Evolutionary conservation across 2,113 vertebrate species (phyloP).

Genomic region (Ammodytes marinus): DNA sequence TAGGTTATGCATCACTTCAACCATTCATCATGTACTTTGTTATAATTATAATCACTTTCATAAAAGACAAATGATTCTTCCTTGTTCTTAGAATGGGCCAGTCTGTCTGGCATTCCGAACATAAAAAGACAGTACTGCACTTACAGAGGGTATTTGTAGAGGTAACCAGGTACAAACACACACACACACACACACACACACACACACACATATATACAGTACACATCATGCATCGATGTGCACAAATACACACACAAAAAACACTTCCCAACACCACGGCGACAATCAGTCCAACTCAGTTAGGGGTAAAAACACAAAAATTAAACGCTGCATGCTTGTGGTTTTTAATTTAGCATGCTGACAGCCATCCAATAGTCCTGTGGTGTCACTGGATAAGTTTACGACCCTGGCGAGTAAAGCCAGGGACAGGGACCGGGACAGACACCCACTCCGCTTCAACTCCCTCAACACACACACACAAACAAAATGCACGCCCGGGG

Average conservation of each 20-base stretch:
- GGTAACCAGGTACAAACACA: conserved; percentile 36
- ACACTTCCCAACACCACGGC: conserved; percentile 11
- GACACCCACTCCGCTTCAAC: conserved; percentile 45
- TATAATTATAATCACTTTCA: conserved; percentile 39
- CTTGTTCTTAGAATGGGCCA: conserved; percentile 28
- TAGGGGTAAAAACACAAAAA: conserved; percentile 68
- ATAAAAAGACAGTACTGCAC: conserved; percentile 14
- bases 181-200: conserved; percentile 3
- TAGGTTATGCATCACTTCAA: conserved; percentile 49
- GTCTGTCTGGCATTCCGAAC: conserved; percentile 30
- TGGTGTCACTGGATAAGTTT: conserved; percentile 71
- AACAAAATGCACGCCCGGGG: not conserved
- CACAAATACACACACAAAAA: conserved; percentile 1
- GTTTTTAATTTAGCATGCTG: conserved; percentile 77
- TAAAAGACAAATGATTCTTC: conserved; percentile 47
- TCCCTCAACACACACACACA: conserved; percentile 1
- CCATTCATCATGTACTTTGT: conserved; percentile 50
- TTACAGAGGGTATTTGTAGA: conserved; percentile 64
- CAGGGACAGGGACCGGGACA: conserved; percentile 65
- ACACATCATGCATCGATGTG: conserved; percentile 1
- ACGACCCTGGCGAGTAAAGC: conserved; percentile 53
- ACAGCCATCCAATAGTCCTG: conserved; percentile 73
- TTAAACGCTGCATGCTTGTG: conserved; percentile 71
- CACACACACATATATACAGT: not conserved
- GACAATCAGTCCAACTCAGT: conserved; percentile 59